These are phyloP conservation scores for Stictocephala bisonia DNA, from an alignment of 2,888 invertebrate genomes.

Conservation along the genomic window DNA sequence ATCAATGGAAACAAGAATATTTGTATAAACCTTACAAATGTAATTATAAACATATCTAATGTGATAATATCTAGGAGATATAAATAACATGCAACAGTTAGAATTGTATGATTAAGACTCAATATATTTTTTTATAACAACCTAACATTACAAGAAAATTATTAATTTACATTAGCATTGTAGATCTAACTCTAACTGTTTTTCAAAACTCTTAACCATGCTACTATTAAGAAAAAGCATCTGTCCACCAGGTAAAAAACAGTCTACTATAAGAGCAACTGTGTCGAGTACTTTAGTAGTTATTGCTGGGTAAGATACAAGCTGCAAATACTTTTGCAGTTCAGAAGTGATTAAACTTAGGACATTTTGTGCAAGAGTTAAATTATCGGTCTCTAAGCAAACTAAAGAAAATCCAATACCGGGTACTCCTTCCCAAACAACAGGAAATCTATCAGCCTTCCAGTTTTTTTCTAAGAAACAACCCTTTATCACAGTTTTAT, in stretches of 20 bases:
- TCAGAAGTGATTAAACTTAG: slow-evolving; percentile 34
- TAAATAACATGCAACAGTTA: too few species aligned
- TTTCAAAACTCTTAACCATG: slow-evolving; percentile 39
- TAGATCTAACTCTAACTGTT: slow-evolving; percentile 35
- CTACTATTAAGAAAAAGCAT: slow-evolving; percentile 43
- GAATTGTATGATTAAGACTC: too few species aligned
- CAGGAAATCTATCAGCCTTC: slow-evolving; percentile 37
- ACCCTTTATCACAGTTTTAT: slow-evolving; percentile 41
- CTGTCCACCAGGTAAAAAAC: slow-evolving; percentile 43
- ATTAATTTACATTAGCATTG: too few species aligned
- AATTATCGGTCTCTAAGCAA: slow-evolving; percentile 32
- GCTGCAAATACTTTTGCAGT: slow-evolving; percentile 41
- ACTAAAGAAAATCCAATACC: slow-evolving; percentile 44
- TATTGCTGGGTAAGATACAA: slow-evolving; percentile 38
- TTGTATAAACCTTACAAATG: too few species aligned
- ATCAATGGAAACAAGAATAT: too few species aligned
- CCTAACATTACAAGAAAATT: too few species aligned
- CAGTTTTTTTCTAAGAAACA: slow-evolving; percentile 40
- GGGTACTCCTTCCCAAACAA: slow-evolving; percentile 45
- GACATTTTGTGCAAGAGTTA: slow-evolving; percentile 38
- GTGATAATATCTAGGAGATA: too few species aligned
- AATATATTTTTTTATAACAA: too few species aligned
- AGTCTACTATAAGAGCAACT: slow-evolving; percentile 35
- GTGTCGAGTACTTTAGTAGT: slow-evolving; percentile 41
- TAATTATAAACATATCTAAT: too few species aligned